Percentiles rank a stretch among this genome's conserved stretches.
These are phyloP conservation scores for Anorthoa munda DNA, from an alignment of 2,888 invertebrate species.

Conservation along the genomic window DNA sequence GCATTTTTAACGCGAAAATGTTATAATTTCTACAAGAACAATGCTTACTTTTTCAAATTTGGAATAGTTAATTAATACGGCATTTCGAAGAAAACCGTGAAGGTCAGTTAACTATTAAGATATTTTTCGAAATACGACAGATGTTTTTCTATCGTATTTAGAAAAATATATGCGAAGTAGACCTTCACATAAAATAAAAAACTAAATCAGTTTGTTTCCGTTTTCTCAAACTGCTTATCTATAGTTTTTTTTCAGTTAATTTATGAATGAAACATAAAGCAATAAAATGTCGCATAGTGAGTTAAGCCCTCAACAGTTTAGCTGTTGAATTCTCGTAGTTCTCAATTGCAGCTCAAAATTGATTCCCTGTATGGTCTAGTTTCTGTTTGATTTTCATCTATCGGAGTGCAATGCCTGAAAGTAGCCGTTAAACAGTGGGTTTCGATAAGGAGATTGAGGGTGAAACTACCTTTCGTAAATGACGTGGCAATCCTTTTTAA, in stretches of 20 bases:
- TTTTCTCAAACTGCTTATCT: neutral
- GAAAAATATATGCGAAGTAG: too few relatives aligned
- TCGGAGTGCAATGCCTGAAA: neutral
- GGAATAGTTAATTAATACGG: too few relatives aligned
- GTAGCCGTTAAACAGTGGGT: neutral
- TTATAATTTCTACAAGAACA: too few relatives aligned
- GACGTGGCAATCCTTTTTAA: constrained; percentile 18
- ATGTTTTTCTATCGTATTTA: too few relatives aligned
- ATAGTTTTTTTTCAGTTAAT: neutral
- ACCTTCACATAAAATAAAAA: too few relatives aligned
- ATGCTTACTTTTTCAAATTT: too few relatives aligned
- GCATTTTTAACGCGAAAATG: too few relatives aligned
- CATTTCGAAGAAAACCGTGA: too few relatives aligned
- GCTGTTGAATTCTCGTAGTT: neutral
- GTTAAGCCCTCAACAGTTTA: neutral
- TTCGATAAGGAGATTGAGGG: neutral
- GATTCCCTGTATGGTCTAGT: neutral
- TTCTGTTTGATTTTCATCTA: constrained; percentile 3
- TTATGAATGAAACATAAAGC: neutral
- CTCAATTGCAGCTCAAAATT: neutral
- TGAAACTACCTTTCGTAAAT: neutral
- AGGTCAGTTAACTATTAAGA: too few relatives aligned
- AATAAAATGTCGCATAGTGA: neutral
- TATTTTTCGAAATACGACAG: too few relatives aligned
- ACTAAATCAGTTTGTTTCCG: too few relatives aligned